Percentiles rank a stretch among this genome's conserved stretches.
phyloP scores from a whole-genome alignment of 2,113 vertebrate genomes.

The Brachyhypopomus gauderio region DNA sequence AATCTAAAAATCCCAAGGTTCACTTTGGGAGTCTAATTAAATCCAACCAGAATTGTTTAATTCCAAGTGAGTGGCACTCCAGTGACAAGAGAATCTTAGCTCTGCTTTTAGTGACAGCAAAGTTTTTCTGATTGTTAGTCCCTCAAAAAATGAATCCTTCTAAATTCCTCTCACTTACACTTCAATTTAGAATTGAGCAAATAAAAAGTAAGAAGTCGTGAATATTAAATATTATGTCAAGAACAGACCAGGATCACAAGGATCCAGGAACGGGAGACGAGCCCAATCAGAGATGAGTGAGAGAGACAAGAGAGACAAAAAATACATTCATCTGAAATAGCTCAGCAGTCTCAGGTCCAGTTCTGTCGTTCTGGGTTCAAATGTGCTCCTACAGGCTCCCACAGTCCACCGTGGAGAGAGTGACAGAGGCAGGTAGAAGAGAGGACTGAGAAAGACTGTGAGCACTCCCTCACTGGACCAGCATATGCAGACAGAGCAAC shows the following conservation, averaged over 20 bases:
- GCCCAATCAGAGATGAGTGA: neutral
- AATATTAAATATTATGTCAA: no score
- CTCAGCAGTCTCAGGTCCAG: neutral
- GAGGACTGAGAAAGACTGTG: neutral
- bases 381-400: neutral
- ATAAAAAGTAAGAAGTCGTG: no score
- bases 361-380: neutral
- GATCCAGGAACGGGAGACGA: conserved; percentile 56
- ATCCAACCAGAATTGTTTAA: neutral
- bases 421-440: neutral
- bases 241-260: conserved; percentile 8
- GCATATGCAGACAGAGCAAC: neutral
- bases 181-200: no score
- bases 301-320: conserved; percentile 47
- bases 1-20: neutral
- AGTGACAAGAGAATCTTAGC: neutral
- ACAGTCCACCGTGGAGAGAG: neutral
- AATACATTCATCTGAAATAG: neutral
- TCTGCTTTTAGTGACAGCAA: neutral
- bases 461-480: conserved; percentile 5
- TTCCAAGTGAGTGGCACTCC: neutral
- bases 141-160: neutral
- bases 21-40: neutral
- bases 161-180: neutral
- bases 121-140: neutral